phyloP scores from a whole-genome alignment of 2,113 vertebrate genomes.

The Bothrops jararaca region DNA sequence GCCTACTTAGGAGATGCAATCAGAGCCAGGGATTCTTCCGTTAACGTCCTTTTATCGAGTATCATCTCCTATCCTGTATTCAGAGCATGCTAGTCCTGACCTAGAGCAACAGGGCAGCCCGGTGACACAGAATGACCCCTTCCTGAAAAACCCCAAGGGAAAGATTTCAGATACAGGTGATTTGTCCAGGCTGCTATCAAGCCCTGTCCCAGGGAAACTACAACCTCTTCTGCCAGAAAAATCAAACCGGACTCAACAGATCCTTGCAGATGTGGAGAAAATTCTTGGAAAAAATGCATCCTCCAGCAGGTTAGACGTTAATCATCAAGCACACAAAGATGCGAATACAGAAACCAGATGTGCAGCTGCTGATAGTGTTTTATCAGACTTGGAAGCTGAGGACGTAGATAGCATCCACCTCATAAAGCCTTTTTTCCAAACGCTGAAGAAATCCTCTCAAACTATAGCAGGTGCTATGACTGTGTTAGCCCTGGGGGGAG shows the following conservation, averaged over 20 bases:
- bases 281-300: constrained; percentile 36
- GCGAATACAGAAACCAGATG: neutral
- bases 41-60: constrained; percentile 36
- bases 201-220: constrained; percentile 33
- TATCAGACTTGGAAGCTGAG: constrained; percentile 50
- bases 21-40: constrained; percentile 57
- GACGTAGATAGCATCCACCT: constrained; percentile 33
- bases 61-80: constrained; percentile 20
- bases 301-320: constrained; percentile 24
- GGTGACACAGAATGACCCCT: constrained; percentile 45
- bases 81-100: constrained; percentile 43
- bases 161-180: neutral
- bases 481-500: neutral
- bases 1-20: constrained; percentile 53
- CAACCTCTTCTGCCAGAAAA: constrained; percentile 44
- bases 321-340: constrained; percentile 13
- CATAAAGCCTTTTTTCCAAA: neutral
- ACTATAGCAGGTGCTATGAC: neutral
- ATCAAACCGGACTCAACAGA: constrained; percentile 31
- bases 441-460: neutral
- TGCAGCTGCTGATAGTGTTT: constrained; percentile 19
- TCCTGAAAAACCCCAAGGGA: constrained; percentile 38
- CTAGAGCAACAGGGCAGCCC: constrained; percentile 44
- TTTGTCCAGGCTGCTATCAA: neutral
- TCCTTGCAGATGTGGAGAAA: constrained; percentile 44